Conservation (phyloP, 23 tunicate genomes). For the Oikopleura dioica region DNA sequence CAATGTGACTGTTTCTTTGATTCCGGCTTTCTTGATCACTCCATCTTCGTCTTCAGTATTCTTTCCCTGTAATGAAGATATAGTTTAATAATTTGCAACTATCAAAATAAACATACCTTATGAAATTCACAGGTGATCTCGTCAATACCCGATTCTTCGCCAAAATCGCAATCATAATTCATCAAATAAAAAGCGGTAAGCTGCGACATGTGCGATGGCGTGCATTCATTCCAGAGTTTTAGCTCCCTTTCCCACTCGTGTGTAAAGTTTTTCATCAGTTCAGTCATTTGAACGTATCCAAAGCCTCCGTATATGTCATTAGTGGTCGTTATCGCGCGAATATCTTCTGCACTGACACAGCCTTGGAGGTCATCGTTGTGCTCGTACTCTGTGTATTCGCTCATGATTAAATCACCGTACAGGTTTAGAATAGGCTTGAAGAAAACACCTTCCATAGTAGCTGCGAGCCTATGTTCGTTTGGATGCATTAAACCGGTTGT, state of each 20-base stretch:
- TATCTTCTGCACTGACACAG: not conserved
- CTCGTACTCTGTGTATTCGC: not conserved
- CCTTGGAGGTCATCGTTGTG: not conserved
- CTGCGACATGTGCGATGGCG: not conserved
- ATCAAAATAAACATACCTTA: too few relatives aligned
- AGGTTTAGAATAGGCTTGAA: constrained; percentile 6
- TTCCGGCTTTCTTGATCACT: too few relatives aligned
- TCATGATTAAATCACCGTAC: not conserved
- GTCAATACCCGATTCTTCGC: too few relatives aligned
- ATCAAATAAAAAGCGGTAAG: not conserved
- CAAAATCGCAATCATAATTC: not conserved
- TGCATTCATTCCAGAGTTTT: not conserved
- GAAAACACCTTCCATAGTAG: not conserved
- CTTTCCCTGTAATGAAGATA: too few relatives aligned
- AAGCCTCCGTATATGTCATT: not conserved
- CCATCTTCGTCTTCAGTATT: too few relatives aligned
- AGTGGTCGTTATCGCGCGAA: not conserved
- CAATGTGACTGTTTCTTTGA: too few relatives aligned
- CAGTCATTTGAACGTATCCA: not conserved
- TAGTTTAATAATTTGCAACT: too few relatives aligned
- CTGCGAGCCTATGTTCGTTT: not conserved
- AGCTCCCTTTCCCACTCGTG: not conserved
- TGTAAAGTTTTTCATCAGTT: not conserved
- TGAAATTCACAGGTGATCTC: too few relatives aligned
- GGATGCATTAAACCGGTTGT: not conserved